Base-by-base conservation (phyloP, 2,797 vertebrate species). In the Nyctibius grandis region DNA sequence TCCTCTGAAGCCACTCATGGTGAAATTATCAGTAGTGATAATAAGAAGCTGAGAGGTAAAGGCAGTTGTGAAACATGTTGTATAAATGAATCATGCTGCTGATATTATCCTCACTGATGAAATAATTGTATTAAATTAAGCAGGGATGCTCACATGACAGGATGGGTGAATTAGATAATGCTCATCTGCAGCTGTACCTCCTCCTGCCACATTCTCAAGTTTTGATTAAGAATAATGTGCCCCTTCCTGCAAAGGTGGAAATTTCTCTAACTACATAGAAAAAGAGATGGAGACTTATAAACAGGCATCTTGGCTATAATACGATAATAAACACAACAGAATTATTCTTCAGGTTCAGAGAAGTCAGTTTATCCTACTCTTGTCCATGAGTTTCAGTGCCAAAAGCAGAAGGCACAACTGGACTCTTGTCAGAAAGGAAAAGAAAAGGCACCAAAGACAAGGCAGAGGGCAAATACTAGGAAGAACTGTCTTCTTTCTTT, bases 101-200 rank as follows among this genome's bases (percentile, higher is more conserved):
- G 98, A 98, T 98, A 96, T 98, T 97, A 97, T 97, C 97, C 97
- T 98, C 96, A 92, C 98, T 96, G 98, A 98, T 98, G 97, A 97
- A 98, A 98, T 98, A 98, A 99, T 98, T 97, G 84, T 98, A 98
- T 99, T 98, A 98, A 97, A 96, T 96, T 94, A 96, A 97, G 95
- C 95, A 93, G 92, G 83, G 95, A 96, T 97, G 97, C 97, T 98
- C 98, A 98, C 97, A 96, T 97, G 98, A 98, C 97, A 97, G 98
- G 98, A 98, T 98, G 97, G 96, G 93, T 88, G 97, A 98, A 98
- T 98, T 98, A 97, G 94, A 98, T 97, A 96, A 96, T 69, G 89
- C 88, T 61, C 74, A 85, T 95, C 96, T 94, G 95, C 96, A 97
- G 98, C 98, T 96, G 93, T 91, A 97, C 97, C 95, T 93, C 84